Evolutionary conservation across 2,113 vertebrate genomes (phyloP).

Genomic region (Tamias sibiricus): DNA sequence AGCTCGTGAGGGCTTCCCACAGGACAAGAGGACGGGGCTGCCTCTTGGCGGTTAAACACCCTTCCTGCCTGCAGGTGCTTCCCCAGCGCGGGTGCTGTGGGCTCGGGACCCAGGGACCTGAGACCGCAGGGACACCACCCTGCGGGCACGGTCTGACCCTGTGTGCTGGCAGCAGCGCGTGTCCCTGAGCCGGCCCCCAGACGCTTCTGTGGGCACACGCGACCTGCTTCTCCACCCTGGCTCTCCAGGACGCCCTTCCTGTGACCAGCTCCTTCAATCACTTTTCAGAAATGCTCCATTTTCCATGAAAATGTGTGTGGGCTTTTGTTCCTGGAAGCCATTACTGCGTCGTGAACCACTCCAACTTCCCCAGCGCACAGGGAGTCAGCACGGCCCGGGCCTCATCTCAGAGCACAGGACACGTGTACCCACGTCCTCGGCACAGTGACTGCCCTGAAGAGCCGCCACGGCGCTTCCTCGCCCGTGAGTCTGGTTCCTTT

Average conservation of each 20-base stretch:
- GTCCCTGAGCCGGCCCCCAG: accelerated
- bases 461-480: accelerated
- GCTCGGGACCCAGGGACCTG: accelerated
- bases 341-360: slow-evolving; percentile 56
- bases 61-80: accelerated
- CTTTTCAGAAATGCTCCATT: slow-evolving; percentile 66
- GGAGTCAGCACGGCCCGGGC: background rate
- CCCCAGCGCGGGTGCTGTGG: accelerated
- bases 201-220: accelerated
- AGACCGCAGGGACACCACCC: accelerated
- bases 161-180: accelerated
- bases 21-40: accelerated
- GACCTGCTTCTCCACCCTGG: background rate
- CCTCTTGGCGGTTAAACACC: accelerated
- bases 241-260: background rate
- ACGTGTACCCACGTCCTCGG: accelerated
- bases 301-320: slow-evolving; percentile 34
- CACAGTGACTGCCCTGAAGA: accelerated
- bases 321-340: too few relatives aligned
- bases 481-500: background rate
- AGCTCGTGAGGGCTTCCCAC: accelerated
- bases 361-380: background rate
- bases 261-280: background rate
- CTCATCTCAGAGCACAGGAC: background rate
- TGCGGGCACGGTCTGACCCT: too few relatives aligned